Conservation (phyloP, 35 echinoderm and acorn worm species). For the Stichopus chloronotus region DNA sequence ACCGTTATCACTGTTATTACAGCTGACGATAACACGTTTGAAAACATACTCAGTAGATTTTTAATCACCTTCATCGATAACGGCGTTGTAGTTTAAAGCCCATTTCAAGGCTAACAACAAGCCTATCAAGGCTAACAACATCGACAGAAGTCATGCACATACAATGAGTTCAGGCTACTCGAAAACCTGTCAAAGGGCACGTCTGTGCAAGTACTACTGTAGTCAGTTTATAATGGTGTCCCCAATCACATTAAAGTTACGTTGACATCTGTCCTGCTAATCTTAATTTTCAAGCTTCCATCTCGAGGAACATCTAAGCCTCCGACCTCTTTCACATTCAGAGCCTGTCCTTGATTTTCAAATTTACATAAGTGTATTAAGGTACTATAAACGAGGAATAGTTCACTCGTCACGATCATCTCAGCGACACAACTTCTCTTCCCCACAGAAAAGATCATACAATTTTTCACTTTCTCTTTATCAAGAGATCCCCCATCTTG, state of each 20-base stretch:
- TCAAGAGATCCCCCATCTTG: constrained; percentile 2
- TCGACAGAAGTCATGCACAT: no score
- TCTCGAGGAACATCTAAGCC: constrained; percentile 6
- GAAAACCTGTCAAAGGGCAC: no score
- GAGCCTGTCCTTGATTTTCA: not conserved
- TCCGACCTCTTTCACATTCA: constrained; percentile 23
- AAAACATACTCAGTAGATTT: no score
- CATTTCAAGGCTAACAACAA: no score
- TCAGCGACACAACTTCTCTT: constrained; percentile 40
- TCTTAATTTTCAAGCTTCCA: constrained; percentile 22
- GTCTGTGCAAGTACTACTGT: no score
- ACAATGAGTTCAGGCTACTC: no score
- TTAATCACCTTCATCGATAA: no score
- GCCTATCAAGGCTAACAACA: no score
- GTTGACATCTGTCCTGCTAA: constrained; percentile 26
- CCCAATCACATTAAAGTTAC: not conserved
- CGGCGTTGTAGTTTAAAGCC: no score
- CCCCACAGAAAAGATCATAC: constrained; percentile 42
- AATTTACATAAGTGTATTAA: constrained; percentile 26
- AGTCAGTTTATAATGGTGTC: no score
- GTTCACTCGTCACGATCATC: not conserved
- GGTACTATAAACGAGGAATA: constrained; percentile 31
- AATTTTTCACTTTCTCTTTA: constrained; percentile 4
- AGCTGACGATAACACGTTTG: no score
- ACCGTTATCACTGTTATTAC: no score